Evolutionary conservation across 2,113 vertebrate species (phyloP).

Genomic region (Alethe castanea): DNA sequence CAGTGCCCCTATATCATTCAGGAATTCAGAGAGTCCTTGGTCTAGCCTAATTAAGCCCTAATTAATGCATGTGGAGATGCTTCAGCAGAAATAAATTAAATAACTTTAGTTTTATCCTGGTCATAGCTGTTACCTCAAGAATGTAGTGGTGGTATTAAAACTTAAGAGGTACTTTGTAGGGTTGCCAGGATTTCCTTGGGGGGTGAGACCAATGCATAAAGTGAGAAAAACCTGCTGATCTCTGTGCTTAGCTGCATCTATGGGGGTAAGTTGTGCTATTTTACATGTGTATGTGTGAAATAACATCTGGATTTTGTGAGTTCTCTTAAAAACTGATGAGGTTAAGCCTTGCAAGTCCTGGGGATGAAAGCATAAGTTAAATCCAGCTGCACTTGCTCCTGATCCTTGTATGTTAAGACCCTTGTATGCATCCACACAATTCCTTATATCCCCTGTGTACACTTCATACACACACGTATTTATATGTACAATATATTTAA

Average conservation of each 20-base stretch:
- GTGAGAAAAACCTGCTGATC: conserved; percentile 44
- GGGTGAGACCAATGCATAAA: background rate
- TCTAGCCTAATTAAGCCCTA: background rate
- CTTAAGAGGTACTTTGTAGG: background rate
- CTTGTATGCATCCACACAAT: background rate
- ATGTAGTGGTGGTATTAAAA: background rate
- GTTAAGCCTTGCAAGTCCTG: background rate
- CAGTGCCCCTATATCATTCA: background rate
- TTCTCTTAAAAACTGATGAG: background rate
- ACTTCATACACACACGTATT: background rate
- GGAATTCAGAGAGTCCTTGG: background rate
- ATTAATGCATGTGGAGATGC: background rate
- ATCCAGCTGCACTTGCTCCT: background rate
- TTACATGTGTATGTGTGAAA: background rate
- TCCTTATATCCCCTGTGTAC: background rate
- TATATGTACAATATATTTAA: background rate
- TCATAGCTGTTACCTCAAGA: background rate
- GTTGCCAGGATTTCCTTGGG: conserved; percentile 28
- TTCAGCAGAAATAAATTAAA: background rate
- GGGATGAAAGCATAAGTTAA: background rate
- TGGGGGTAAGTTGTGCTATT: background rate
- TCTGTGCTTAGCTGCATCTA: conserved; percentile 17
- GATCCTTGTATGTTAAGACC: background rate
- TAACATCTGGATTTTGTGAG: conserved; percentile 35
- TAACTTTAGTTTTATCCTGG: background rate